Evolutionary conservation across 2,797 vertebrate species (phyloP).

Genomic region (Muraenolepis orangiensis): DNA sequence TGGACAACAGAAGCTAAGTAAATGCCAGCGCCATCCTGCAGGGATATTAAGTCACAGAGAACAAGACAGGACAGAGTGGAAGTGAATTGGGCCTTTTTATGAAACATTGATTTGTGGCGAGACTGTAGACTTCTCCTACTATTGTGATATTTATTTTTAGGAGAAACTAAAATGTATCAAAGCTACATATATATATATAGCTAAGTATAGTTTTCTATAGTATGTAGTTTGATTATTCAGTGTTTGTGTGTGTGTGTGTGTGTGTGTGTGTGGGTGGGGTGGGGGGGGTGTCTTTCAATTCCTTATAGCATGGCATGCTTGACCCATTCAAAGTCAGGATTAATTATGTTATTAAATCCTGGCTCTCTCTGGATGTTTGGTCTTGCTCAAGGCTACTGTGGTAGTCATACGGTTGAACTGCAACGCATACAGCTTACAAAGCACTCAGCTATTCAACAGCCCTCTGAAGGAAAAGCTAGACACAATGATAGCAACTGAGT

Average conservation of each 20-base stretch:
- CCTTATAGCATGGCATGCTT: neutral
- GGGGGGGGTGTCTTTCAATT: no score
- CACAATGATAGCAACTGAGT: neutral
- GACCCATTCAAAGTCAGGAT: neutral
- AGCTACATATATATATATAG: neutral
- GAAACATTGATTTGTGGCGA: constrained; percentile 9
- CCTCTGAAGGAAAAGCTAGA: neutral
- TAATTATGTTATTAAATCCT: neutral
- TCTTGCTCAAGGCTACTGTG: no score
- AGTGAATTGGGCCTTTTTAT: constrained; percentile 23
- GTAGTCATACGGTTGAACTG: neutral
- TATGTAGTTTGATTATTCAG: neutral
- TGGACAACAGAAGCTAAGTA: constrained; percentile 41
- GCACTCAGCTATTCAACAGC: neutral
- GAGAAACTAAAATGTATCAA: neutral
- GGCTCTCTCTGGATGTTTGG: no score
- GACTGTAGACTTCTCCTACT: neutral
- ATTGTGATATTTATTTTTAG: neutral
- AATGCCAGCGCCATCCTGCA: constrained; percentile 34
- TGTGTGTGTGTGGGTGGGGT: no score
- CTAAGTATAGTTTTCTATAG: no score
- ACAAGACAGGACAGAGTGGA: constrained; percentile 22
- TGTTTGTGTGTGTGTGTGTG: no score
- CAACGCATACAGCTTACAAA: neutral
- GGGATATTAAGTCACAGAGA: constrained; percentile 37